These are phyloP conservation scores for Micronisus gabar DNA, from an alignment of 2,113 vertebrate genomes.

Conservation along the genomic window DNA sequence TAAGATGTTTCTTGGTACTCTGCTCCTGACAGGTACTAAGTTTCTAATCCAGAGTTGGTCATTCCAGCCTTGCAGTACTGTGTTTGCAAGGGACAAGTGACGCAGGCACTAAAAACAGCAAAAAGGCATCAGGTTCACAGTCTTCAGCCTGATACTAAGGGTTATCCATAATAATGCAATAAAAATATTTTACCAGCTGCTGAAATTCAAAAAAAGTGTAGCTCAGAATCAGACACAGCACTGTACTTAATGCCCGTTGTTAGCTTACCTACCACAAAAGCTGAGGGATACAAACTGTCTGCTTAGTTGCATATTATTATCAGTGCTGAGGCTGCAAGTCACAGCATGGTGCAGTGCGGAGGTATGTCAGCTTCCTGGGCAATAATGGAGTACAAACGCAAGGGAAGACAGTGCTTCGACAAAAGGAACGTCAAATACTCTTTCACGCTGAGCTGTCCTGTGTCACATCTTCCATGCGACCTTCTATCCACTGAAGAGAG, in stretches of 20 bases:
- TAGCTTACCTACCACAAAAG: neutral
- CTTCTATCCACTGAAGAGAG: neutral
- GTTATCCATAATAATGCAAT: neutral
- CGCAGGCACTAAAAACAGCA: neutral
- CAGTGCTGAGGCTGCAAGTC: neutral
- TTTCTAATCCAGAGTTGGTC: constrained; percentile 2
- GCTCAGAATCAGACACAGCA: neutral
- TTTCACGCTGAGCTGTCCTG: neutral
- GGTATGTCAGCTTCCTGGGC: neutral
- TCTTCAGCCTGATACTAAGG: neutral
- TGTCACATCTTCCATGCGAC: neutral
- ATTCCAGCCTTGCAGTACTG: neutral
- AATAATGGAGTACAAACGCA: neutral
- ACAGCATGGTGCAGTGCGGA: neutral
- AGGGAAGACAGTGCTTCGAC: rapidly evolving
- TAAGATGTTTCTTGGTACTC: neutral
- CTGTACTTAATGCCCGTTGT: neutral
- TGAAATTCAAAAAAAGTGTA: neutral
- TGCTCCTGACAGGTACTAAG: neutral
- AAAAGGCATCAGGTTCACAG: neutral
- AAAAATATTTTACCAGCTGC: neutral
- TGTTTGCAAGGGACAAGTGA: neutral
- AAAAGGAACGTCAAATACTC: neutral
- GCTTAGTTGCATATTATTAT: neutral
- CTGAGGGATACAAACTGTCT: neutral